Conservation (phyloP, 2,113 vertebrate species). For the Sinocyclocheilus rhinocerous region DNA sequence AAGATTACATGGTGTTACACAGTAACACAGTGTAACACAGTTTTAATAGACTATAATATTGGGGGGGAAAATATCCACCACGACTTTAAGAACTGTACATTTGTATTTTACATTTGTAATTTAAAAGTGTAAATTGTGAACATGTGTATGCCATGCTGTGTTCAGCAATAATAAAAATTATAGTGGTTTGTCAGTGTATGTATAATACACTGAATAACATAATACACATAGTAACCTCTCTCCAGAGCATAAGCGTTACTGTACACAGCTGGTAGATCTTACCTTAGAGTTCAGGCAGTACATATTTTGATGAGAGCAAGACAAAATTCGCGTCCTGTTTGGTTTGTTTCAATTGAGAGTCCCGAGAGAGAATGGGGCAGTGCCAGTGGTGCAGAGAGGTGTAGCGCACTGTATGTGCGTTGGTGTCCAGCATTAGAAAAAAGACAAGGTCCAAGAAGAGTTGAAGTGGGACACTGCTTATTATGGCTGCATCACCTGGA, state of each 20-base stretch:
- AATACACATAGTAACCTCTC: no score
- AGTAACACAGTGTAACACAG: background rate
- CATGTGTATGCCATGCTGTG: background rate
- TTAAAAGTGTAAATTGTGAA: background rate
- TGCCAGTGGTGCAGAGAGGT: constrained; percentile 16
- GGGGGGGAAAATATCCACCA: background rate
- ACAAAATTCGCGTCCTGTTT: constrained; percentile 28
- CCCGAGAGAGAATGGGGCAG: background rate
- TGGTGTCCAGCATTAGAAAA: constrained; percentile 32
- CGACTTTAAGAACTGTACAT: background rate
- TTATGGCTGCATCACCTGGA: constrained; percentile 58
- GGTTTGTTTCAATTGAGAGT: constrained; percentile 21
- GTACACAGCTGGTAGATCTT: constrained; percentile 43
- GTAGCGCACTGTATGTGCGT: background rate
- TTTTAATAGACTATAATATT: background rate
- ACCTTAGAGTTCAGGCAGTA: constrained; percentile 61
- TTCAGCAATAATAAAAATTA: background rate
- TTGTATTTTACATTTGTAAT: background rate
- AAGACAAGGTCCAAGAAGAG: constrained; percentile 35
- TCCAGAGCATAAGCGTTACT: background rate
- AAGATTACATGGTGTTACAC: background rate
- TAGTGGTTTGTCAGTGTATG: no score
- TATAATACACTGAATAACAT: no score
- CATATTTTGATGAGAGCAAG: constrained; percentile 35
- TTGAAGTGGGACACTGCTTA: constrained; percentile 45